A percentile compares a stretch with the other conserved stretches of the same genome.
Conservation (phyloP, 2,113 vertebrate genomes). For the Burhinus oedicnemus region DNA sequence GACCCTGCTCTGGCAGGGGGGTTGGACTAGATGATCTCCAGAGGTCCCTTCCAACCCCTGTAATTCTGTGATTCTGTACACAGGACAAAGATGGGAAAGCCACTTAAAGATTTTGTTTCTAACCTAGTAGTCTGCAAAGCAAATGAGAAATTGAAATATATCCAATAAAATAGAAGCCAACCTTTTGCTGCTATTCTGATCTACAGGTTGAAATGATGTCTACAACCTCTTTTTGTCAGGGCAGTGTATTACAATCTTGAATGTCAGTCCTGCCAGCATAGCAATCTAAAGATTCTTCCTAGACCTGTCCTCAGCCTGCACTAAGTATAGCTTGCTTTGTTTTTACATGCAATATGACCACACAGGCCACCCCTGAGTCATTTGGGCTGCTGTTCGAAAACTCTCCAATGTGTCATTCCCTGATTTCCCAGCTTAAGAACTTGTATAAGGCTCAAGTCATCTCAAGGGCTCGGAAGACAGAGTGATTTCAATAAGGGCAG, state of each 20-base stretch:
- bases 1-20: too few species aligned
- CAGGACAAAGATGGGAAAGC: background rate
- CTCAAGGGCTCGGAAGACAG: background rate
- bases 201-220: background rate
- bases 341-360: background rate
- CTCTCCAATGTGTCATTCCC: background rate
- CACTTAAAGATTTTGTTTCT: background rate
- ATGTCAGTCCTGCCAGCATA: background rate
- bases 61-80: background rate
- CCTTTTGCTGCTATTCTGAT: background rate
- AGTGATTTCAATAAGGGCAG: background rate
- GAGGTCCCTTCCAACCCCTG: too few species aligned
- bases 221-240: background rate
- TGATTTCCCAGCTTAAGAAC: background rate
- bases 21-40: too few species aligned
- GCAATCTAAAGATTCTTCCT: background rate
- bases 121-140: background rate
- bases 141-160: background rate
- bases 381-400: background rate
- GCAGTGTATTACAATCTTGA: background rate
- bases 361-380: slow-evolving; percentile 19
- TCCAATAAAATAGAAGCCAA: background rate
- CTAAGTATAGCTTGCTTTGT: background rate
- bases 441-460: background rate
- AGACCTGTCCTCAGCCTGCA: background rate